Evolutionary conservation across 2,888 invertebrate species (phyloP).

Genomic region (Saturnia japonica): DNA sequence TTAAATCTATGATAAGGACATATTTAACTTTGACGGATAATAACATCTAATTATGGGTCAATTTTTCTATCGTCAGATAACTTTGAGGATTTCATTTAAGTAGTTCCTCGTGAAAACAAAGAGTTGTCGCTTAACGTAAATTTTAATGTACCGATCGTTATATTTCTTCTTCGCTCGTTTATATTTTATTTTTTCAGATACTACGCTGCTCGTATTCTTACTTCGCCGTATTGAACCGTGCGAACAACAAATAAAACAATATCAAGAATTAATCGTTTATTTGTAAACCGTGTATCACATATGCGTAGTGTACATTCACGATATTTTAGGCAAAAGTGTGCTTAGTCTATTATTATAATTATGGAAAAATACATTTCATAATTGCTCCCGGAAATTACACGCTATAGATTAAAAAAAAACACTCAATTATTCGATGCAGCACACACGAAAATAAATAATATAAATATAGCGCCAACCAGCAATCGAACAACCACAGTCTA

Average conservation of each 20-base stretch:
- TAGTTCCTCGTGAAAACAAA: background rate
- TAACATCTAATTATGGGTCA: too few relatives aligned
- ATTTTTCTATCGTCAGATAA: background rate
- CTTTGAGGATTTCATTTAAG: background rate
- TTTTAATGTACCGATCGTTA: background rate
- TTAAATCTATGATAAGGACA: too few relatives aligned
- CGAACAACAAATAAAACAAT: slow-evolving; percentile 45
- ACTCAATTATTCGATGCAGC: background rate
- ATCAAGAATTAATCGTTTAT: slow-evolving; percentile 71
- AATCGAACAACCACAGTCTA: background rate
- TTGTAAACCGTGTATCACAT: slow-evolving; percentile 80
- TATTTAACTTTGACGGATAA: too few relatives aligned
- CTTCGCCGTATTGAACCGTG: slow-evolving; percentile 70
- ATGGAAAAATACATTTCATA: slow-evolving; percentile 58
- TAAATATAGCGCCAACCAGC: background rate
- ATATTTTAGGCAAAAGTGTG: slow-evolving; percentile 77
- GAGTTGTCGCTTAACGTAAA: background rate
- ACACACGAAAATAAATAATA: slow-evolving; percentile 4
- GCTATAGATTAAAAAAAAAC: slow-evolving; percentile 2
- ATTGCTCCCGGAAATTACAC: slow-evolving; percentile 28
- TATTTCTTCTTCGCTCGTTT: background rate
- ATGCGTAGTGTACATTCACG: slow-evolving; percentile 77
- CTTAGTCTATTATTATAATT: slow-evolving; percentile 47
- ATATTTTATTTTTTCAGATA: slow-evolving; percentile 53
- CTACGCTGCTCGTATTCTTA: slow-evolving; percentile 72